Evolutionary conservation across 2,113 vertebrate species (phyloP), one percentile per base, ranked within the genome.

Genomic region (Lepus europaeus): DNA sequence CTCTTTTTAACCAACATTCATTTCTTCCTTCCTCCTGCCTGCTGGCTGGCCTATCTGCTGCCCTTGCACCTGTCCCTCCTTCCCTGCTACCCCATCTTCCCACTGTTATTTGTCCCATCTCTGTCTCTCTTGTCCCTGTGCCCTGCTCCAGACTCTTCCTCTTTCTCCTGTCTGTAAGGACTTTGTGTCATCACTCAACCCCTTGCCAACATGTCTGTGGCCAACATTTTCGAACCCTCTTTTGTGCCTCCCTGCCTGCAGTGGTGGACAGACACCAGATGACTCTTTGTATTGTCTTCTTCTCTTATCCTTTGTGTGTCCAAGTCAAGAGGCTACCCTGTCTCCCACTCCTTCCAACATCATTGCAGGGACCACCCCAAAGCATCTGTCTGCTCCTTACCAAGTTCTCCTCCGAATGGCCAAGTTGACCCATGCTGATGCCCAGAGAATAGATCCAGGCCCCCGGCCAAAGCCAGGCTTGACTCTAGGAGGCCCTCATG

Each of bases 401-500:
- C 59, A 69, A 10, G 5, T 59, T 76, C 72, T 49, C n/a, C 27
- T 95, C 59, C 39, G 36, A 64, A 12, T n/a, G 70, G 73, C 61
- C 56, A 80, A 73, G 76, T 3, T 87, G 80, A 79, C 53, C 49
- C 39, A 36, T 70, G 29, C 23, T 87, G n/a, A 59, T 66, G 29
- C 19, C 72, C 83, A 92, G 45, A 82, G 86, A 93, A 94, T 59
- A 91, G 93, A 90, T 8, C 31, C 2, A 17, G 84, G 70, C 61
- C 36, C 29, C 22, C 73, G 53, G 90, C 88, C 92, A 96, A 87
- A 93, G 74, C 31, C 87, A 53, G 73, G 39, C 33, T 59, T 93
- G 96, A 78, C 85, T 80, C 29, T 63, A 23, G 25, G 79, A 88
- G 49, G 56, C 83, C 74, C 82, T 96, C 88, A 36, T 61, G 82